phyloP scores from a whole-genome alignment of 1,140 invertebrate species.

The Ptiloglossa arizonensis region DNA sequence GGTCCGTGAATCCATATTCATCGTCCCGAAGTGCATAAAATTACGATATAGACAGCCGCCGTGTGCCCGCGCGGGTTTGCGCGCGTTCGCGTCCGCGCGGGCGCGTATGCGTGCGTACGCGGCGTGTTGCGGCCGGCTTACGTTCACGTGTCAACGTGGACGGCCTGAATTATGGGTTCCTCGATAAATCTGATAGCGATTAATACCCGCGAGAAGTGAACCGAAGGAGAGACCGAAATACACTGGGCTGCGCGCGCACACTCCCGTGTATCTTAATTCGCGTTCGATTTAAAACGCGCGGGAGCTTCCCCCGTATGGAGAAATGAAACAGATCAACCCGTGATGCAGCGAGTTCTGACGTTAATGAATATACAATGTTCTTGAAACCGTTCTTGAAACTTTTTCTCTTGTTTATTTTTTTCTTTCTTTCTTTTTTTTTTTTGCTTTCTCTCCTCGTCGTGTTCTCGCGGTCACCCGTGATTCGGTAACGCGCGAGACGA shows the following conservation, averaged over 20 bases:
- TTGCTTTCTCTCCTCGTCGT: no score
- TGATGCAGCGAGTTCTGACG: no score
- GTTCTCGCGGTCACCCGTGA: no score
- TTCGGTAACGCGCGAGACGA: no score
- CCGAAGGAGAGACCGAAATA: slow-evolving; percentile 39
- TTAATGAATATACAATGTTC: no score
- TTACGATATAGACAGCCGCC: slow-evolving; percentile 70
- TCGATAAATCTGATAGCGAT: slow-evolving; percentile 72
- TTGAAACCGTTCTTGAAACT: no score
- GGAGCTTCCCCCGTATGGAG: background rate
- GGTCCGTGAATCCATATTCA: slow-evolving; percentile 76
- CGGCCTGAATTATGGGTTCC: slow-evolving; percentile 64
- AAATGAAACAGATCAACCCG: no score
- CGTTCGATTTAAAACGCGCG: slow-evolving; percentile 16
- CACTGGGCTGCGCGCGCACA: no score
- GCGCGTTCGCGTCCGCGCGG: background rate
- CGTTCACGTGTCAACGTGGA: slow-evolving; percentile 72
- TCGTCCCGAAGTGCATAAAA: slow-evolving; percentile 77
- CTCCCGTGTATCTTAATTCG: slow-evolving; percentile 11
- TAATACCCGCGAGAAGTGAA: slow-evolving; percentile 69
- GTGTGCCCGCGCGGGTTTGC: background rate
- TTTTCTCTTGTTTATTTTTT: no score
- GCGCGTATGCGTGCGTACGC: slow-evolving; percentile 12
- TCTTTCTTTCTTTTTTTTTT: no score
- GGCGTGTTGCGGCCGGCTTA: slow-evolving; percentile 58